A percentile compares a stretch with the other conserved stretches of the same genome.
Evolutionary conservation across 1,140 invertebrate species (phyloP).

Genomic region (Aphidius ervi): DNA sequence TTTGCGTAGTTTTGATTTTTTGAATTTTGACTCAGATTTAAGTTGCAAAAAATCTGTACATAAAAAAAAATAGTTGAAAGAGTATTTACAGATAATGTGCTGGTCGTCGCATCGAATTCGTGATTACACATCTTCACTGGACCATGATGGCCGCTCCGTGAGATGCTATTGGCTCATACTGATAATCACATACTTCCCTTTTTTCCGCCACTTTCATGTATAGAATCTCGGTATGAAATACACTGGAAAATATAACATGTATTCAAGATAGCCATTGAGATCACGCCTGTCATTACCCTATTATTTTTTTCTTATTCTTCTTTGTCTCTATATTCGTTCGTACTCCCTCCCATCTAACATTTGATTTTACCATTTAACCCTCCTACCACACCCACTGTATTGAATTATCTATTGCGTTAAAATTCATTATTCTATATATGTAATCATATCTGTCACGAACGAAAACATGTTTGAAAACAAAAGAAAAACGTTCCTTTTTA

Average conservation of each 20-base stretch:
- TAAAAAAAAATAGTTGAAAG: slow-evolving; percentile 9
- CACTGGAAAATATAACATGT: slow-evolving; percentile 27
- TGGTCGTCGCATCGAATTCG: slow-evolving; percentile 20
- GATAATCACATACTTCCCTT: slow-evolving; percentile 38
- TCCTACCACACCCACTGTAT: slow-evolving; percentile 18
- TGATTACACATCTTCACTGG: slow-evolving; percentile 44
- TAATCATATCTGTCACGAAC: too few species aligned
- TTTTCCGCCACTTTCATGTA: slow-evolving; percentile 16
- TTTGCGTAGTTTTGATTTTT: too few species aligned
- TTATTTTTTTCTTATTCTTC: slow-evolving; percentile 30
- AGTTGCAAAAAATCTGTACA: too few species aligned
- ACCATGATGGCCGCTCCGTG: slow-evolving; percentile 43
- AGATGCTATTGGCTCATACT: slow-evolving; percentile 38
- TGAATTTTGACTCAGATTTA: too few species aligned
- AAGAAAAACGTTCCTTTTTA: too few species aligned
- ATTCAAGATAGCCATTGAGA: slow-evolving; percentile 30
- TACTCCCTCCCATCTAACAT: slow-evolving; percentile 17
- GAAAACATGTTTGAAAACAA: too few species aligned
- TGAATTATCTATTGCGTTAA: too few species aligned
- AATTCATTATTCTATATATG: too few species aligned
- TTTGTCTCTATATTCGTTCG: neutral
- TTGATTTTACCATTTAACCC: slow-evolving; percentile 33
- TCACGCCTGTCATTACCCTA: slow-evolving; percentile 35
- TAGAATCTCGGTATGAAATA: slow-evolving; percentile 6
- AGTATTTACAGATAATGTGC: slow-evolving; percentile 7